Conservation (phyloP, 64 coral and sea anemone species). For the Montipora sp. region DNA sequence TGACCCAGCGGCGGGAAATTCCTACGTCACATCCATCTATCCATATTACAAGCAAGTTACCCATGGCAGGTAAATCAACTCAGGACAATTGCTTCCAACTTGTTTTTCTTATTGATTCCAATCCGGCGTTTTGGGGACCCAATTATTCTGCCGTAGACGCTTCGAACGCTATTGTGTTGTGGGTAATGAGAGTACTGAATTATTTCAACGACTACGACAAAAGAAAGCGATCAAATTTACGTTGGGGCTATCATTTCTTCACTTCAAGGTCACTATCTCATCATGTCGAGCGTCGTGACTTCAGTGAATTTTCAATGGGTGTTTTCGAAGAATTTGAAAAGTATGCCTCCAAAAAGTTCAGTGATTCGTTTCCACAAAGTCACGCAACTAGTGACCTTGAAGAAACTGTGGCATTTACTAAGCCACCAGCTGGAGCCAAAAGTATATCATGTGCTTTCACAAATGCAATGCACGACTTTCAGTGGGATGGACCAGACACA, state of each 20-base stretch:
- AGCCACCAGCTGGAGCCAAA: conserved; percentile 58
- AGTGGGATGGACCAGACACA: conserved; percentile 86
- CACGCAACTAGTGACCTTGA: background rate
- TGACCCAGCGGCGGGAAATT: no score
- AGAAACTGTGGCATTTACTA: background rate
- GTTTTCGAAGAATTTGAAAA: conserved; percentile 92
- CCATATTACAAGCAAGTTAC: conserved; percentile 1
- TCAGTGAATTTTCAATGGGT: conserved; percentile 69
- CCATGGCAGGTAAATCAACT: background rate
- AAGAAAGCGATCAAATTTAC: conserved; percentile 36
- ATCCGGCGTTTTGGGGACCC: conserved; percentile 50
- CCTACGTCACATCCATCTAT: no score
- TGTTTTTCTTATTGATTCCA: conserved; percentile 90
- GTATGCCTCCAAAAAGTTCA: conserved; percentile 60
- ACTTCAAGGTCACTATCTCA: conserved; percentile 78
- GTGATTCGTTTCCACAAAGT: conserved; percentile 66
- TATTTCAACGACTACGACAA: conserved; percentile 65
- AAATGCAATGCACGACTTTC: conserved; percentile 91
- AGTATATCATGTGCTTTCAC: conserved; percentile 82
- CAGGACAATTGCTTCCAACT: conserved; percentile 42
- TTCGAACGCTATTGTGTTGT: conserved; percentile 75
- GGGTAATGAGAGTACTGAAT: conserved; percentile 69
- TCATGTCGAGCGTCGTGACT: conserved; percentile 80
- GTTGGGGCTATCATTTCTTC: conserved; percentile 97
- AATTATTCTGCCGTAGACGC: conserved; percentile 37